These are phyloP conservation scores for Cichlasoma orientale DNA, from an alignment of 2,797 vertebrate species.

Conservation along the genomic window DNA sequence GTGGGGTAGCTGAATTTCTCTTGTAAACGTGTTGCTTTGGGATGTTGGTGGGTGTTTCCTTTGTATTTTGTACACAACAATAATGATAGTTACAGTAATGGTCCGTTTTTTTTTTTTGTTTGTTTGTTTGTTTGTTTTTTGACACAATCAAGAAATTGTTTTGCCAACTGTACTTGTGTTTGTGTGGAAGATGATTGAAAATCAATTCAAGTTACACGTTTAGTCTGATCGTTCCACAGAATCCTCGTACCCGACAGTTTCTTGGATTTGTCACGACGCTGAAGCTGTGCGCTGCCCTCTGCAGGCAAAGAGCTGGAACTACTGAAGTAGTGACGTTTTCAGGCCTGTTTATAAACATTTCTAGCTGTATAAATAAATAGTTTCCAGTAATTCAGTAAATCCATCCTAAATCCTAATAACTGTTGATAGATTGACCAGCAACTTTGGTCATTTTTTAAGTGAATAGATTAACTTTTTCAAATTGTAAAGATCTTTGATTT, in stretches of 20 bases:
- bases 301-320: not conserved
- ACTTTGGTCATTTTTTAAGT: not conserved
- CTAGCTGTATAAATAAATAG: not conserved
- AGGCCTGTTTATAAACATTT: not conserved
- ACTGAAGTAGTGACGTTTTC: not conserved
- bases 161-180: not conserved
- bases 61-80: constrained; percentile 16
- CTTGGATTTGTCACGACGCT: not conserved
- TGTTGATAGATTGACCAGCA: not conserved
- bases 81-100: not conserved
- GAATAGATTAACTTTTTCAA: not conserved
- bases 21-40: constrained; percentile 1
- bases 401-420: not conserved
- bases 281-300: not conserved
- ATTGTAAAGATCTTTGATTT: not conserved
- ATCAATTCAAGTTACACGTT: not conserved
- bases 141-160: not conserved
- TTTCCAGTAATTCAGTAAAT: not conserved
- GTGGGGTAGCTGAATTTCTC: not conserved
- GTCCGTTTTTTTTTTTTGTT: constrained; percentile 19
- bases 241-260: no score
- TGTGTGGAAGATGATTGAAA: not conserved
- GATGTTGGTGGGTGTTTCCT: not conserved
- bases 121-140: constrained; percentile 14
- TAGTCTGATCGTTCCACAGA: not conserved